Conservation (phyloP, 2,888 invertebrate genomes). For the Microctonus hyperodae region DNA sequence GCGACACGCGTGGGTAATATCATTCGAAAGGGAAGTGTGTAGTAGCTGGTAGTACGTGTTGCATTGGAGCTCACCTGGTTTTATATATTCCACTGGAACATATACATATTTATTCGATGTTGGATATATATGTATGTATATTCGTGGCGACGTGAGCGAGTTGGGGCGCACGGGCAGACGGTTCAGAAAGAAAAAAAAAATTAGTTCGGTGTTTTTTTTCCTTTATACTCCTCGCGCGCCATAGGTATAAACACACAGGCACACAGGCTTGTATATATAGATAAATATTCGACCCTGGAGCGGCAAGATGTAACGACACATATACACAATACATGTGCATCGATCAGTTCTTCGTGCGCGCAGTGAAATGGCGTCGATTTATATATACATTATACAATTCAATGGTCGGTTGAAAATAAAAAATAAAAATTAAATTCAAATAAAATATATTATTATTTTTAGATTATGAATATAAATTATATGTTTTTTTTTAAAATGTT, state of each 20-base stretch:
- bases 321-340: neutral
- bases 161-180: neutral
- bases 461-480: neutral
- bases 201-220: neutral
- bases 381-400: neutral
- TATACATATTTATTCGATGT: too few species aligned
- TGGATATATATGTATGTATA: too few species aligned
- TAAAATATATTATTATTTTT: neutral
- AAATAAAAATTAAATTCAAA: neutral
- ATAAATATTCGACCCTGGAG: neutral
- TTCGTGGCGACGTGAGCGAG: neutral
- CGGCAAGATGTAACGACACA: neutral
- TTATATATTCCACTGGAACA: too few species aligned
- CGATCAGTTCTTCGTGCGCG: neutral
- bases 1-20: slow-evolving; percentile 27
- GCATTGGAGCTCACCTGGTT: slow-evolving; percentile 14
- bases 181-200: neutral
- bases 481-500: too few species aligned
- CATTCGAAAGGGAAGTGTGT: neutral
- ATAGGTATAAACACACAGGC: neutral
- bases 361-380: neutral
- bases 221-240: neutral
- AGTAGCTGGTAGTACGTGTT: neutral
- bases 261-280: neutral
- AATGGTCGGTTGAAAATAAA: too few species aligned